Conservation (phyloP, 2,888 invertebrate genomes). For the Chymomyza caudatula region DNA sequence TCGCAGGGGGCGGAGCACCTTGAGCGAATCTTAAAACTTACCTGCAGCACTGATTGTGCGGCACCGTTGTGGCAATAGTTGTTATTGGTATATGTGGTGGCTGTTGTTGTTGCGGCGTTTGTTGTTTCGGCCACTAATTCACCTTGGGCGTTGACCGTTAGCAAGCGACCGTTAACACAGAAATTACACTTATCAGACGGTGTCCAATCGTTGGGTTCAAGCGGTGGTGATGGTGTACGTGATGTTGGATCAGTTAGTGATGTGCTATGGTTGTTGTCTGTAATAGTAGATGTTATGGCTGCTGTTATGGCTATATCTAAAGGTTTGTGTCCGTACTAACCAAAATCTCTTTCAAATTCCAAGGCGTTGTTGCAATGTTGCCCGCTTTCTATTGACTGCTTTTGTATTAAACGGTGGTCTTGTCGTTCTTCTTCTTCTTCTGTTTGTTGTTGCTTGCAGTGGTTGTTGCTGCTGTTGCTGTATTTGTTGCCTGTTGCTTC, state of each 20-base stretch:
- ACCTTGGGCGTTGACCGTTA: slow-evolving; percentile 78
- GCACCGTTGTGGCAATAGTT: slow-evolving; percentile 19
- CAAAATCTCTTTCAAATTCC: slow-evolving; percentile 56
- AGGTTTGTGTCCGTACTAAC: slow-evolving; percentile 19
- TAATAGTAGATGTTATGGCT: slow-evolving; percentile 47
- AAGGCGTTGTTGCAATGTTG: slow-evolving; percentile 38
- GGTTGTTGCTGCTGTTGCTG: slow-evolving; percentile 36
- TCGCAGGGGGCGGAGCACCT: no score
- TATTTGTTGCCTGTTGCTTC: slow-evolving; percentile 29
- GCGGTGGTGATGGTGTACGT: slow-evolving; percentile 69
- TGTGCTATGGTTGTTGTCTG: slow-evolving; percentile 27
- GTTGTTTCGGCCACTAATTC: slow-evolving; percentile 78
- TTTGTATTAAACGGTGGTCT: slow-evolving; percentile 53
- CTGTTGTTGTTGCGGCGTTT: neutral
- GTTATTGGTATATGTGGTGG: slow-evolving; percentile 28
- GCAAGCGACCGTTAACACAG: slow-evolving; percentile 87
- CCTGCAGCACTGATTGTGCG: slow-evolving; percentile 78
- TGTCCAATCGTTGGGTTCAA: slow-evolving; percentile 85
- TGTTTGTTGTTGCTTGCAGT: slow-evolving; percentile 39
- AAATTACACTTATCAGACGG: slow-evolving; percentile 91
- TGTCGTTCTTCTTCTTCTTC: slow-evolving; percentile 34
- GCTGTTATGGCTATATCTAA: slow-evolving; percentile 46
- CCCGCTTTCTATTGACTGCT: slow-evolving; percentile 45
- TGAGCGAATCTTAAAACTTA: slow-evolving; percentile 13
- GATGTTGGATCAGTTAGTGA: slow-evolving; percentile 49